Conservation (phyloP, 2,797 vertebrate genomes). For the Philypnodon macrostomus region DNA sequence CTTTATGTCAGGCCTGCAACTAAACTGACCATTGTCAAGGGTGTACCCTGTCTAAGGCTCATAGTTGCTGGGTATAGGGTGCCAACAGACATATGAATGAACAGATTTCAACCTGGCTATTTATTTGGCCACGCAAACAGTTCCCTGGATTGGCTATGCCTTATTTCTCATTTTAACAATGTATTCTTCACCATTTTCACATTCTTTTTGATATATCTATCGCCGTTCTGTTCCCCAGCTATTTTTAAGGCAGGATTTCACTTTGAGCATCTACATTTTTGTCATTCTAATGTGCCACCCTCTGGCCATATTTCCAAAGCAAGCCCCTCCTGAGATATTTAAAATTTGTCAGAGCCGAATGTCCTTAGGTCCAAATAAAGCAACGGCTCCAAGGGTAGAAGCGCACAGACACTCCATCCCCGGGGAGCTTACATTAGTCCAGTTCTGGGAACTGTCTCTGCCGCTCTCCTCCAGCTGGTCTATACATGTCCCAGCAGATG, state of each 20-base stretch:
- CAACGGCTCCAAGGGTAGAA: constrained; percentile 66
- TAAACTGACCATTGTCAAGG: no score
- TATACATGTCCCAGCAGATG: constrained; percentile 70
- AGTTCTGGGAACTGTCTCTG: constrained; percentile 27
- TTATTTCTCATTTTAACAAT: constrained; percentile 28
- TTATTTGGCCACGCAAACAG: no score
- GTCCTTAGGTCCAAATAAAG: constrained; percentile 67
- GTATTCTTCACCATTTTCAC: constrained; percentile 18
- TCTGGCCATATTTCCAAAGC: constrained; percentile 57
- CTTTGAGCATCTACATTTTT: constrained; percentile 60
- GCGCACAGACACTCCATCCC: constrained; percentile 52
- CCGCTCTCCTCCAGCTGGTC: constrained; percentile 19
- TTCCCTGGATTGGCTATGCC: no score
- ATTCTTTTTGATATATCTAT: constrained; percentile 30
- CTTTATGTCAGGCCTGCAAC: no score
- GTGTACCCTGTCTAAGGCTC: no score
- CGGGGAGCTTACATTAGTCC: constrained; percentile 59
- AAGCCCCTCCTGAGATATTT: constrained; percentile 60
- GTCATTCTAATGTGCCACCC: constrained; percentile 68
- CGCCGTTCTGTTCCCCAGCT: constrained; percentile 24
- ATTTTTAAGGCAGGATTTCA: constrained; percentile 53
- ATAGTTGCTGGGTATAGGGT: no score
- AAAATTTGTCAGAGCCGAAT: constrained; percentile 60
- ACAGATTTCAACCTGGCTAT: no score
- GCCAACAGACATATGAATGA: no score